These are phyloP conservation scores for Mobula hypostoma DNA, from an alignment of 2,113 vertebrate genomes.

Conservation along the genomic window DNA sequence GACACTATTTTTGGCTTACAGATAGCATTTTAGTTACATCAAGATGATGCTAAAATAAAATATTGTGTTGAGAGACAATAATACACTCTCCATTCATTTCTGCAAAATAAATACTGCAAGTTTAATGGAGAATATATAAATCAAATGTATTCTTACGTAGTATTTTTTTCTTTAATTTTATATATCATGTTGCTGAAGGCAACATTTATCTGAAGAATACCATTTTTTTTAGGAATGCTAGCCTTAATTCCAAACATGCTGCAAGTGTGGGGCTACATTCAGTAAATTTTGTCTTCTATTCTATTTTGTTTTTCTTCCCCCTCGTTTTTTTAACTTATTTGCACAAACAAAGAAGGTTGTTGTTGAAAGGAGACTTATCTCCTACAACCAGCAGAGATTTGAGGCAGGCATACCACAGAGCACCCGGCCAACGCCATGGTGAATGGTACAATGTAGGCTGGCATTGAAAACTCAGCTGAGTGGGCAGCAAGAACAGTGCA, in stretches of 20 bases:
- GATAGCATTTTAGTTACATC: background rate
- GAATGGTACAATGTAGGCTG: constrained; percentile 63
- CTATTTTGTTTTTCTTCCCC: background rate
- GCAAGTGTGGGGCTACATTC: background rate
- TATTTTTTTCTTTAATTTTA: background rate
- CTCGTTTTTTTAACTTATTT: background rate
- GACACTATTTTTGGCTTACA: background rate
- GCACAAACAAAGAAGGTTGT: constrained; percentile 48
- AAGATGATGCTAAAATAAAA: background rate
- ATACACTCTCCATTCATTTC: constrained; percentile 20
- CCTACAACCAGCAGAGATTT: constrained; percentile 54
- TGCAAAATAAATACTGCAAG: background rate
- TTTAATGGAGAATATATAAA: background rate
- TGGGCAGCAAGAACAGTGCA: constrained; percentile 54
- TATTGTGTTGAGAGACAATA: background rate
- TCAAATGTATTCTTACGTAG: background rate
- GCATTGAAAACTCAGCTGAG: constrained; percentile 51
- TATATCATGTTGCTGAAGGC: background rate
- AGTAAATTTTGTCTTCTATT: background rate
- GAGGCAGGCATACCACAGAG: constrained; percentile 63
- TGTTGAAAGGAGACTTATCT: constrained; percentile 51
- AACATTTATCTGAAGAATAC: background rate
- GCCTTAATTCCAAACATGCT: background rate
- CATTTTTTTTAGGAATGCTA: background rate
- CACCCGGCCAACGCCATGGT: constrained; percentile 68